Percentiles rank a stretch among this genome's conserved stretches.
phyloP scores from a whole-genome alignment of 1,140 invertebrate genomes.

The Brachionus angularis region DNA sequence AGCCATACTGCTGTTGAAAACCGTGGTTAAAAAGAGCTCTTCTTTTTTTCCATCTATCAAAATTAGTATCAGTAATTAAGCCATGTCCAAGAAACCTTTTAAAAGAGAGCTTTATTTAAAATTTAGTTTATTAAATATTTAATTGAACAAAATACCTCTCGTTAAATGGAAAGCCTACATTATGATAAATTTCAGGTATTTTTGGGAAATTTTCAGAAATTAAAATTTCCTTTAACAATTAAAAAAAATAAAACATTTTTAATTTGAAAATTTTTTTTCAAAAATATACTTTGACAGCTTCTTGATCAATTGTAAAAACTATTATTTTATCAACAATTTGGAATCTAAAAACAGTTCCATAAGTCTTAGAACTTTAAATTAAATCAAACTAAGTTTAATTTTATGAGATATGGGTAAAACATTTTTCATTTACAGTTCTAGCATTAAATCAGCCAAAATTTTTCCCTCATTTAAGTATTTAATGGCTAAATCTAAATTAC shows the following conservation, averaged over 20 bases:
- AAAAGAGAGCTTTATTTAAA: background rate
- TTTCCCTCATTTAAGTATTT: conserved; percentile 8
- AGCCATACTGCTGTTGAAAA: conserved; percentile 1
- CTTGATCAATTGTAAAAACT: conserved; percentile 27
- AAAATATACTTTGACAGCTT: conserved; percentile 3
- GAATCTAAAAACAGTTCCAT: conserved; percentile 39
- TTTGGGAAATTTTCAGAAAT: conserved; percentile 37
- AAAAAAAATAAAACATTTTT: too few species aligned
- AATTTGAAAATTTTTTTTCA: too few species aligned
- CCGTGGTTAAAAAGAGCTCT: conserved; percentile 19
- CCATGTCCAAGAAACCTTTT: conserved; percentile 18
- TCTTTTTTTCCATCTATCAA: conserved; percentile 3
- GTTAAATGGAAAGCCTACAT: conserved; percentile 35
- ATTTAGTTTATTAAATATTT: background rate
- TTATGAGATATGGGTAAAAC: background rate
- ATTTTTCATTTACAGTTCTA: conserved; percentile 10
- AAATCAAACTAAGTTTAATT: background rate
- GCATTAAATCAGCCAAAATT: conserved; percentile 40
- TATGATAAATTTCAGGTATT: conserved; percentile 22
- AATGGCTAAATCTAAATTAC: conserved; percentile 18
- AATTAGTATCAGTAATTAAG: conserved; percentile 14
- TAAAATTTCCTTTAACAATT: conserved; percentile 1
- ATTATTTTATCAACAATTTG: conserved; percentile 41
- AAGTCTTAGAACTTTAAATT: background rate
- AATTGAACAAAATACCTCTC: conserved; percentile 28